These are phyloP conservation scores for Dasypolia templi DNA, from an alignment of 2,888 invertebrate genomes.

Conservation along the genomic window DNA sequence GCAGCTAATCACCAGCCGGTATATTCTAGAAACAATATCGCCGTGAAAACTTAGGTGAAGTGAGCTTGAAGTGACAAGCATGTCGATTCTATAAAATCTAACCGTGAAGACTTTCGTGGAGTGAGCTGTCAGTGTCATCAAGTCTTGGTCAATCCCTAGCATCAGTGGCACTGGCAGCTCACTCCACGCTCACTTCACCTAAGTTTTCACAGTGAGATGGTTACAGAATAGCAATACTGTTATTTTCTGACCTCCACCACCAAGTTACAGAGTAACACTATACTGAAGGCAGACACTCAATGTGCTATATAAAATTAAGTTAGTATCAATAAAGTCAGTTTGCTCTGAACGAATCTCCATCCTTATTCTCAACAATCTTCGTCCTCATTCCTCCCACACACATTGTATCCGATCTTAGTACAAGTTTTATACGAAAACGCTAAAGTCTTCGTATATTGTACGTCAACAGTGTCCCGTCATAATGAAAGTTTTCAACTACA, in stretches of 20 bases:
- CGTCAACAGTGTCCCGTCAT: slow-evolving; percentile 39
- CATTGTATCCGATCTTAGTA: slow-evolving; percentile 38
- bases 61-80: too few relatives aligned
- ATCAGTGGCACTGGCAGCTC: too few relatives aligned
- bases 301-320: slow-evolving; percentile 1
- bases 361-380: slow-evolving; percentile 3
- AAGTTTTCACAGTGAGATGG: too few relatives aligned
- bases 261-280: neutral
- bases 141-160: too few relatives aligned
- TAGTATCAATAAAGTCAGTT: neutral
- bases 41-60: too few relatives aligned
- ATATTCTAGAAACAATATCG: too few relatives aligned
- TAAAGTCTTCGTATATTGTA: slow-evolving; percentile 38
- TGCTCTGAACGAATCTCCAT: slow-evolving; percentile 8
- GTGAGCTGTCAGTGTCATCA: too few relatives aligned
- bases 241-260: neutral
- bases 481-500: slow-evolving; percentile 56
- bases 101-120: too few relatives aligned
- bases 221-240: neutral
- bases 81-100: too few relatives aligned
- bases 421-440: slow-evolving; percentile 40
- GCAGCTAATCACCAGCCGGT: neutral
- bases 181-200: too few relatives aligned
- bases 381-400: neutral
- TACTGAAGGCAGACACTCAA: neutral